phyloP scores from a whole-genome alignment of 2,888 invertebrate species.

The Phytoseiulus persimilis region DNA sequence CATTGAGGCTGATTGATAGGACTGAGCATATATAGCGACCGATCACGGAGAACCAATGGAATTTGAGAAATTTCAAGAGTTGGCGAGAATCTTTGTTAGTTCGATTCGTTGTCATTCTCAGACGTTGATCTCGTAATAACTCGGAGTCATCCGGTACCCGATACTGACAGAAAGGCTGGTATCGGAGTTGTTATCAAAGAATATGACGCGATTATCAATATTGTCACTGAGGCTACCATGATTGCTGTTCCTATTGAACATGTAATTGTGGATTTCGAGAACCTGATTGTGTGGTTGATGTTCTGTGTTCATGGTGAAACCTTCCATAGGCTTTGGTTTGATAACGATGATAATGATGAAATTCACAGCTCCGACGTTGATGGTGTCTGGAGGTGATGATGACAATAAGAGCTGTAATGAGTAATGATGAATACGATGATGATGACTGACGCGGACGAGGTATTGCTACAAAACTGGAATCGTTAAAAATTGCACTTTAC shows the following conservation, averaged over 20 bases:
- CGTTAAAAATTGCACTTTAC: not conserved
- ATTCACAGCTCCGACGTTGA: not conserved
- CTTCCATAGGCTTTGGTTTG: slow-evolving; percentile 5
- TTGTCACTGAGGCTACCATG: not conserved
- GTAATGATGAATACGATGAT: not conserved
- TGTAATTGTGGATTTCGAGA: not conserved
- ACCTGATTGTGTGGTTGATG: not conserved
- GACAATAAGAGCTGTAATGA: not conserved
- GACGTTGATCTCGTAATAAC: not conserved
- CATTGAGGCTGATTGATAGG: not conserved
- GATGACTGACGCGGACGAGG: not conserved
- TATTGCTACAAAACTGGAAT: not conserved
- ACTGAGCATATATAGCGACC: not conserved
- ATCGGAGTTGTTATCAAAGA: not conserved
- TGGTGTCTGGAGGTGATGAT: not conserved
- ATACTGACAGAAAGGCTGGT: not conserved
- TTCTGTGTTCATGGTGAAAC: not conserved
- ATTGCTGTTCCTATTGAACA: not conserved
- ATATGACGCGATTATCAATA: not conserved
- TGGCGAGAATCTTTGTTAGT: not conserved
- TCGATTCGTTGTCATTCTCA: not conserved
- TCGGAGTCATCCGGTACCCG: not conserved
- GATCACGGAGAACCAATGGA: not conserved
- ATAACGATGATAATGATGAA: not conserved
- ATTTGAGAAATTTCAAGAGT: not conserved